phyloP scores from a whole-genome alignment of 2,888 invertebrate genomes.

The Epirrhoe alternata region DNA sequence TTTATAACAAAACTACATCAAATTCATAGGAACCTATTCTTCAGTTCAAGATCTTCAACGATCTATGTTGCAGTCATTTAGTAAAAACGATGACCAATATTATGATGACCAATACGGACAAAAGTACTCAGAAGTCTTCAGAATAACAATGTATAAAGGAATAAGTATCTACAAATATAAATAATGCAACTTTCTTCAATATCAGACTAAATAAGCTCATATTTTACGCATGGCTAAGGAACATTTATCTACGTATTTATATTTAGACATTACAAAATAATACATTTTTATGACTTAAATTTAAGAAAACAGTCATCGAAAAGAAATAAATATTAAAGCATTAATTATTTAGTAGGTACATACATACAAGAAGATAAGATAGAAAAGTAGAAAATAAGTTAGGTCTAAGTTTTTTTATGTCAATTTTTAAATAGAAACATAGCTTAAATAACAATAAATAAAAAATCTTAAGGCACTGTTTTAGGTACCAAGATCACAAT shows the following conservation, averaged over 20 bases:
- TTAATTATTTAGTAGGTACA: slow-evolving; percentile 42
- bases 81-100: slow-evolving; percentile 27
- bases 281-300: slow-evolving; percentile 37
- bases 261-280: slow-evolving; percentile 39
- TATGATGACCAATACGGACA: slow-evolving; percentile 14
- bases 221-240: slow-evolving; percentile 48
- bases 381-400: slow-evolving; percentile 67
- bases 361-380: slow-evolving; percentile 47
- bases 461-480: slow-evolving; percentile 82
- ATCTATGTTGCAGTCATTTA: slow-evolving; percentile 46
- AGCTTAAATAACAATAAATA: slow-evolving; percentile 83
- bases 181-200: slow-evolving; percentile 31
- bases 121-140: slow-evolving; percentile 16
- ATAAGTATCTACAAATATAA: slow-evolving; percentile 28
- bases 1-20: slow-evolving; percentile 59
- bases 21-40: slow-evolving; percentile 79
- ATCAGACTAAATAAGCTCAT: slow-evolving; percentile 40
- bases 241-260: slow-evolving; percentile 42
- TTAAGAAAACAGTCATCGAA: slow-evolving; percentile 55
- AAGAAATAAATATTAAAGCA: slow-evolving; percentile 66
- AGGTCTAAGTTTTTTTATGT: slow-evolving; percentile 69
- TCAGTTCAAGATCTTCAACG: slow-evolving; percentile 77
- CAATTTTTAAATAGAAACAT: slow-evolving; percentile 79
- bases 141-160: slow-evolving; percentile 21
- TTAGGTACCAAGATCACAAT: slow-evolving; percentile 83